Percentiles rank a stretch among this genome's conserved stretches.
phyloP scores from a whole-genome alignment of 2,888 invertebrate genomes.

The Synergus umbraculus region DNA sequence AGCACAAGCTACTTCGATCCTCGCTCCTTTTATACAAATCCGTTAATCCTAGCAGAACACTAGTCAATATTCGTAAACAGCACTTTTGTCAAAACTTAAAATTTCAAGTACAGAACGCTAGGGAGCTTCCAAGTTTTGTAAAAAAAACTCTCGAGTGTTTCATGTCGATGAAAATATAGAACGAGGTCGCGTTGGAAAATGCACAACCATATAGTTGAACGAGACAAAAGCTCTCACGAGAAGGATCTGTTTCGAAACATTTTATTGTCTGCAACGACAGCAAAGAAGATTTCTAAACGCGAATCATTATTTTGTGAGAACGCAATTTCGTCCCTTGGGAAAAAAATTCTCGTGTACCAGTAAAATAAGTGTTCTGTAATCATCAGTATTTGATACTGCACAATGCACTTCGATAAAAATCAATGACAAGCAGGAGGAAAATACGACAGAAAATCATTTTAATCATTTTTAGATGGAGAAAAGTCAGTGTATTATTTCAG shows the following conservation, averaged over 20 bases:
- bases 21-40: not conserved
- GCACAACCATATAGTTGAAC: slow-evolving; percentile 33
- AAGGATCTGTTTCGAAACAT: slow-evolving; percentile 33
- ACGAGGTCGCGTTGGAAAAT: slow-evolving; percentile 36
- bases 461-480: not conserved
- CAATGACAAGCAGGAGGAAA: not conserved
- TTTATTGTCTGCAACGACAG: slow-evolving; percentile 21
- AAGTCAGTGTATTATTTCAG: too few species aligned
- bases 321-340: not conserved
- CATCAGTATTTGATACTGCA: not conserved
- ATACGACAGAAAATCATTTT: not conserved
- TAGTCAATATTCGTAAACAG: not conserved
- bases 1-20: slow-evolving; percentile 10
- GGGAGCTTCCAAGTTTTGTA: not conserved
- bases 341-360: not conserved
- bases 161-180: slow-evolving; percentile 23
- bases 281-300: slow-evolving; percentile 27
- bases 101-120: not conserved
- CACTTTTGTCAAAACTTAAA: not conserved
- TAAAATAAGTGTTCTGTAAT: not conserved
- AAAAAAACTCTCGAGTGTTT: slow-evolving; percentile 14
- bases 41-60: not conserved
- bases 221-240: slow-evolving; percentile 32
- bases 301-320: slow-evolving; percentile 3
- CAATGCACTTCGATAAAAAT: not conserved